Percentiles rank a stretch among this genome's conserved stretches.
These are phyloP conservation scores for Callospermophilus lateralis DNA, from an alignment of 2,113 vertebrate species.

Conservation along the genomic window DNA sequence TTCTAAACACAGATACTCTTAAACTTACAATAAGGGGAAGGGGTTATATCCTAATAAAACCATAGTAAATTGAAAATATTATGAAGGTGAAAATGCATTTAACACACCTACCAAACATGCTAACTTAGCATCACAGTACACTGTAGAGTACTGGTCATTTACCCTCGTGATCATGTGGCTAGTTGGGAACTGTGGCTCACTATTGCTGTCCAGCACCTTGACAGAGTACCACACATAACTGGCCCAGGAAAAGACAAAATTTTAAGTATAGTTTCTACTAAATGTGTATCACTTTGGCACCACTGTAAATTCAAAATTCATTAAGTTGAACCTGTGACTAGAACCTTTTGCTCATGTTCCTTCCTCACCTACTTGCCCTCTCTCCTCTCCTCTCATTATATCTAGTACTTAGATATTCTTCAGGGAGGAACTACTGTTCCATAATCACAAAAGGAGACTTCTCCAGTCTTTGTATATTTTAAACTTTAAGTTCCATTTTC, in stretches of 20 bases:
- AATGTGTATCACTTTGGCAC: background rate
- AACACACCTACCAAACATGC: background rate
- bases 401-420: background rate
- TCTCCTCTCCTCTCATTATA: background rate
- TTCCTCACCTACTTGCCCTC: background rate
- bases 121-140: background rate
- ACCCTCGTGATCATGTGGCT: too few relatives aligned
- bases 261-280: too few relatives aligned
- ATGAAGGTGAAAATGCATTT: background rate
- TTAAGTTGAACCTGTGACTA: too few relatives aligned
- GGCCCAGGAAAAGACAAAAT: too few relatives aligned
- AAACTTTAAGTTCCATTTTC: conserved; percentile 27
- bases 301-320: background rate
- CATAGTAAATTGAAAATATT: too few relatives aligned
- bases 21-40: background rate
- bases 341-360: background rate
- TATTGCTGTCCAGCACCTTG: too few relatives aligned
- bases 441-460: background rate
- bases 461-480: background rate
- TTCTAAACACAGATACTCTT: background rate
- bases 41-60: background rate
- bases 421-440: background rate
- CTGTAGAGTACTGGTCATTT: too few relatives aligned
- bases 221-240: too few relatives aligned
- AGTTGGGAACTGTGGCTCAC: too few relatives aligned